Evolutionary conservation across 2,888 invertebrate genomes (phyloP), one percentile per base, ranked within the genome.

Genomic region (Yponomeuta cagnagella): DNA sequence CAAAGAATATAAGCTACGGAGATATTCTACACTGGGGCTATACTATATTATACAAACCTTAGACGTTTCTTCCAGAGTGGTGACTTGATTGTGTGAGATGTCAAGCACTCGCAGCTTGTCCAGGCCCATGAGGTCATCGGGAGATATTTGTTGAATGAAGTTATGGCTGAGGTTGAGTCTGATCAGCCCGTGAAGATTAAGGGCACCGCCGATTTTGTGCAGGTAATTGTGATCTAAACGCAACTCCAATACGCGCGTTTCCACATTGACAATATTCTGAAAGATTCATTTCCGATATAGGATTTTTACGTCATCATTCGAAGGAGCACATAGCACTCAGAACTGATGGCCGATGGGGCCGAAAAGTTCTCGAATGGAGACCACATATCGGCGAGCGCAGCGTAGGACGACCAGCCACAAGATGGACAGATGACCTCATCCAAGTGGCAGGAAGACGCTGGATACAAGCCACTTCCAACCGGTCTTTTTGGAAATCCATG

Each of bases 1-100:
- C 23, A 23, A 23, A 23, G 23, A 23, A 23, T 23, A 23, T 23
- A 23, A 23, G 43, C 6, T 43, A 43, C 6, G 43, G 43, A 5
- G 43, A 33, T 33, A 33, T 33, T 33, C 33, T 43, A 6, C 43
- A 5, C 8, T 8, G 43, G 43, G 5, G 33, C 33, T 33, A 52
- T 52, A 52, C 10, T 58, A 5, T 12, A 58, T 3, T 30, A 64
- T n/a, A 77, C 79, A 76, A 89, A 97, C 97, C 94, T 96, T 96
- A 77, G 96, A 96, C 71, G 96, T 95, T 90, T 96, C 96, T 82
- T 96, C 96, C 72, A 97, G 89, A 2, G 96, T 95, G 66, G 94
- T 94, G 63, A 97, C 89, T 74, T 94, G 94, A 83, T 97, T 97
- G 80, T 95, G 93, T 0, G 97, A 97, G 67, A 97, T 91, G 80